Evolutionary conservation across 2,113 vertebrate genomes (phyloP).

Genomic region (Ceyx margarethae): DNA sequence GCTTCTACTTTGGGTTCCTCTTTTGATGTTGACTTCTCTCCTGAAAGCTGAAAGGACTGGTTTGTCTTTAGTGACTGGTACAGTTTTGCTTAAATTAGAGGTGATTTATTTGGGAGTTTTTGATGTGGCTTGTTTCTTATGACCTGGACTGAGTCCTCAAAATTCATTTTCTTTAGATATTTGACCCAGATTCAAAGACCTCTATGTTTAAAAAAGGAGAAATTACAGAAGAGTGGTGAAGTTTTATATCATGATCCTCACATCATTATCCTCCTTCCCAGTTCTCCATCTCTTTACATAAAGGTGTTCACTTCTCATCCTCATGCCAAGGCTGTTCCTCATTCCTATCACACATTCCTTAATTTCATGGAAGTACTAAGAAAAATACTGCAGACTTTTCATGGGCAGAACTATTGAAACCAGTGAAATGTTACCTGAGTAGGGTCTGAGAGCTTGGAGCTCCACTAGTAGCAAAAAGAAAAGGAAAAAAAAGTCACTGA

Average conservation of each 20-base stretch:
- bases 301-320: background rate
- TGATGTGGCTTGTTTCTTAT: conserved; percentile 45
- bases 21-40: conserved; percentile 29
- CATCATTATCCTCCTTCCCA: background rate
- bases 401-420: background rate
- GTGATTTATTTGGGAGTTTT: conserved; percentile 14
- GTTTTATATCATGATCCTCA: background rate
- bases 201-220: background rate
- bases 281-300: background rate
- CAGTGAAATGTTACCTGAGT: background rate
- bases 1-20: background rate
- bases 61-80: conserved; percentile 32
- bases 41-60: conserved; percentile 43
- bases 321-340: background rate
- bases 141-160: background rate
- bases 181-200: background rate
- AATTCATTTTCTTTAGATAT: conserved; percentile 17
- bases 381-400: background rate
- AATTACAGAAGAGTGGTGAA: background rate
- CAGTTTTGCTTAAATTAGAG: conserved; percentile 43
- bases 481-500: background rate
- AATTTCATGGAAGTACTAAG: background rate
- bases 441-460: background rate
- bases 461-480: background rate
- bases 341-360: conserved; percentile 25